A percentile compares a stretch with the other conserved stretches of the same genome.
phyloP scores from a whole-genome alignment of 2,797 vertebrate genomes.

The Pseudomugil tenellus region DNA sequence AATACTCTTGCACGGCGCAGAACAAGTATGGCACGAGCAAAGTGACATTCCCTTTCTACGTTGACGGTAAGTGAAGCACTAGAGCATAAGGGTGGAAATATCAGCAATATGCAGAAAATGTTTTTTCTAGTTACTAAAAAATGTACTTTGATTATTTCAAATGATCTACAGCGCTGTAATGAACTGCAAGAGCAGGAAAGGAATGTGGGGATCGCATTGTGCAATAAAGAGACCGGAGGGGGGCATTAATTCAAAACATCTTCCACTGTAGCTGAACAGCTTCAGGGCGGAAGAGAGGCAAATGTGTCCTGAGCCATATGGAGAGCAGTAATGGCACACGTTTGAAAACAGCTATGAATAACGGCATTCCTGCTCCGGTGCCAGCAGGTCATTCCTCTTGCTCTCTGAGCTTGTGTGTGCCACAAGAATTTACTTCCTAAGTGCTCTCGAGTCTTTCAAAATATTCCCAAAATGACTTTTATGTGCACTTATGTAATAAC shows the following conservation, averaged over 20 bases:
- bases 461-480: slow-evolving; percentile 65
- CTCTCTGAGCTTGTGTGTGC: slow-evolving; percentile 36
- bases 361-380: slow-evolving; percentile 61
- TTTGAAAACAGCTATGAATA: slow-evolving; percentile 70
- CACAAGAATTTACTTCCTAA: slow-evolving; percentile 58
- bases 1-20: slow-evolving; percentile 82
- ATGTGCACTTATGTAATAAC: slow-evolving; percentile 61
- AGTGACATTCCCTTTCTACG: slow-evolving; percentile 81
- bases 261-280: slow-evolving; percentile 60
- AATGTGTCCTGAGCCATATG: slow-evolving; percentile 75
- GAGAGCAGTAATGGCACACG: slow-evolving; percentile 64
- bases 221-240: slow-evolving; percentile 74
- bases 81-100: slow-evolving; percentile 13
- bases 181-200: slow-evolving; percentile 56
- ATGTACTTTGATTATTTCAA: slow-evolving; percentile 36
- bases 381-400: slow-evolving; percentile 65
- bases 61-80: slow-evolving; percentile 84
- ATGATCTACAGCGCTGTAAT: slow-evolving; percentile 60
- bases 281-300: slow-evolving; percentile 62
- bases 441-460: slow-evolving; percentile 66
- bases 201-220: slow-evolving; percentile 75
- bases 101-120: slow-evolving; percentile 19
- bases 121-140: no score
- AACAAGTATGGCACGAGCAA: slow-evolving; percentile 76
- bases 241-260: slow-evolving; percentile 83